phyloP scores from a whole-genome alignment of 64 coral and sea anemone species.

The Pocillopora damicornis region DNA sequence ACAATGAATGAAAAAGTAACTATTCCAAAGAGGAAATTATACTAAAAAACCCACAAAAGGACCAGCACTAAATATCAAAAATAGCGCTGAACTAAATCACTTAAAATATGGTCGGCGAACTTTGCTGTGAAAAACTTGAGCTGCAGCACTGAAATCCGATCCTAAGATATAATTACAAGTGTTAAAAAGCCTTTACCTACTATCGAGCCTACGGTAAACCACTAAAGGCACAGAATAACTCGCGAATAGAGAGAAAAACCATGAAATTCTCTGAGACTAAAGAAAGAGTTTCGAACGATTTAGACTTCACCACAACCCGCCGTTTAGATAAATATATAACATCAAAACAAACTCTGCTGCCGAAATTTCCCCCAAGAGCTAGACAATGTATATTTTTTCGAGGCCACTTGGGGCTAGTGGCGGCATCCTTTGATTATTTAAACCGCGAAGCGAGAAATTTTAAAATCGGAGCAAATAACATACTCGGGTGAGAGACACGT shows the following conservation, averaged over 20 bases:
- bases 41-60: not conserved
- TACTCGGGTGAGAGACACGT: constrained; percentile 2
- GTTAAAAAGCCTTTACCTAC: constrained; percentile 43
- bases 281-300: not conserved
- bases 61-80: not conserved
- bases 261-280: not conserved
- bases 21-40: not conserved
- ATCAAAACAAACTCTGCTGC: constrained; percentile 20
- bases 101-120: not conserved
- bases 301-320: not conserved
- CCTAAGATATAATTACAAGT: constrained; percentile 40
- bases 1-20: constrained; percentile 23
- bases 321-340: not conserved
- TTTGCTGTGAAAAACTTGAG: constrained; percentile 20
- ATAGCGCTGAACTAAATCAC: constrained; percentile 4
- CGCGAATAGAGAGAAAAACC: not conserved
- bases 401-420: constrained; percentile 66
- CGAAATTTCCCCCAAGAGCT: constrained; percentile 60
- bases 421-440: constrained; percentile 89
- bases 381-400: constrained; percentile 61
- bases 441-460: constrained; percentile 97
- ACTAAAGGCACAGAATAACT: not conserved
- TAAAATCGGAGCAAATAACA: constrained; percentile 55
- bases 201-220: constrained; percentile 21
- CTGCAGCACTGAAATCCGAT: constrained; percentile 17